phyloP scores from a whole-genome alignment of 2,113 vertebrate species.

The Eidolon helvum region DNA sequence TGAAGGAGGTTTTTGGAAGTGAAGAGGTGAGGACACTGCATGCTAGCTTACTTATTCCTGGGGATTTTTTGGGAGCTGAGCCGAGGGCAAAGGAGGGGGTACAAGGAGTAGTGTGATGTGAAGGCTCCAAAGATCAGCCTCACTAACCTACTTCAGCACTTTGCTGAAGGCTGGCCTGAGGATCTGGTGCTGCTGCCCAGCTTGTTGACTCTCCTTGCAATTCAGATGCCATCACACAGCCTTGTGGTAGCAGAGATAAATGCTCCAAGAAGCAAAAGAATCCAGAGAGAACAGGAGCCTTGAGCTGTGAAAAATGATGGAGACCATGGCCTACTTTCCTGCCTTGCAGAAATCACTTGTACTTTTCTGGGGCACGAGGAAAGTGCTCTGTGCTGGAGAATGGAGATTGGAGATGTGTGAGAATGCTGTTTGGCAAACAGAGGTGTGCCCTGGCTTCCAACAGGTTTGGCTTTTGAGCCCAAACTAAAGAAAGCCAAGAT shows the following conservation, averaged over 20 bases:
- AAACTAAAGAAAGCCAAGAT: neutral
- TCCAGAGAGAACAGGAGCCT: slow-evolving; percentile 32
- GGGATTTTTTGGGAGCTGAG: neutral
- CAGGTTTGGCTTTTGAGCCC: neutral
- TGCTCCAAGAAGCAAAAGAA: neutral
- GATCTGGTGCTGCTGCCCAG: neutral
- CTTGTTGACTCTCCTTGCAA: neutral
- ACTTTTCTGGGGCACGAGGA: slow-evolving; percentile 47
- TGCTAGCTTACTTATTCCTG: neutral
- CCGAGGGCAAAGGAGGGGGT: neutral
- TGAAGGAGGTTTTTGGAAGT: neutral
- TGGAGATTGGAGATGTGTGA: neutral
- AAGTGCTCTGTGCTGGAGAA: neutral
- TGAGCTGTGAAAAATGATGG: slow-evolving; percentile 27
- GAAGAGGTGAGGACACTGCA: no score
- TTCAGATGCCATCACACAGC: neutral
- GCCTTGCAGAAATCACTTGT: slow-evolving; percentile 43
- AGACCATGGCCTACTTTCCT: slow-evolving; percentile 46
- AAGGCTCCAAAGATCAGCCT: neutral
- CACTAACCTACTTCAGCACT: neutral
- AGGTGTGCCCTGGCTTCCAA: neutral
- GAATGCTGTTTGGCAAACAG: neutral
- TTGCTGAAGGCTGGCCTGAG: neutral
- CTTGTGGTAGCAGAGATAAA: slow-evolving; percentile 12
- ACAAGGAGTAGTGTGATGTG: neutral